Evolutionary conservation across 2,888 invertebrate species (phyloP).

Genomic region (Xestoiulus laeticollis): DNA sequence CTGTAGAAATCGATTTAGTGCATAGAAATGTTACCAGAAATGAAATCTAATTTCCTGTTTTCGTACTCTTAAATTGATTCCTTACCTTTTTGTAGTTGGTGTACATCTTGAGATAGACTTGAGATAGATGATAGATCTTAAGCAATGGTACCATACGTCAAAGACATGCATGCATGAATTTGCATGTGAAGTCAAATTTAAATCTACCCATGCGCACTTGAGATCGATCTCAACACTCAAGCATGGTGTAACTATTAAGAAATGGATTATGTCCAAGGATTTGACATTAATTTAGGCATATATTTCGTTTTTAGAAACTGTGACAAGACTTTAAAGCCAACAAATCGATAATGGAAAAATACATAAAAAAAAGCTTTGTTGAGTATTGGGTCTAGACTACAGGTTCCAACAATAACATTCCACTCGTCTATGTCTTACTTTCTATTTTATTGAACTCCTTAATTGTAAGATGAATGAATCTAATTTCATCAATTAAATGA

Average conservation of each 20-base stretch:
- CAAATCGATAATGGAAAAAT: background rate
- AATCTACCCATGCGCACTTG: background rate
- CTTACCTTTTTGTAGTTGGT: too few species aligned
- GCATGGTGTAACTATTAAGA: background rate
- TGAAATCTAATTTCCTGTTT: too few species aligned
- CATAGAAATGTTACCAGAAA: too few species aligned
- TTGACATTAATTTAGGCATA: background rate
- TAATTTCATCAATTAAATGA: background rate
- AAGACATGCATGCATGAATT: too few species aligned
- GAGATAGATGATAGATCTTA: too few species aligned
- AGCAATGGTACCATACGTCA: too few species aligned
- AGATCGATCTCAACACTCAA: background rate
- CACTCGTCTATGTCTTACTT: background rate
- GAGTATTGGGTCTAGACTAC: background rate
- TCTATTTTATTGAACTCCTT: background rate
- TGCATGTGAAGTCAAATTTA: too few species aligned
- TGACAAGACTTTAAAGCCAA: background rate
- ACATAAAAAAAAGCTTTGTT: background rate
- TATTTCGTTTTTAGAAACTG: background rate
- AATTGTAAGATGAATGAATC: background rate
- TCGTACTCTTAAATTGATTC: too few species aligned
- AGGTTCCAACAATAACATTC: background rate
- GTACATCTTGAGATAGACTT: too few species aligned
- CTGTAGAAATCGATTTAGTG: too few species aligned
- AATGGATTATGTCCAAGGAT: background rate